These are phyloP conservation scores for Rhizomys pruinosus DNA, from an alignment of 2,113 vertebrate species.

Conservation along the genomic window DNA sequence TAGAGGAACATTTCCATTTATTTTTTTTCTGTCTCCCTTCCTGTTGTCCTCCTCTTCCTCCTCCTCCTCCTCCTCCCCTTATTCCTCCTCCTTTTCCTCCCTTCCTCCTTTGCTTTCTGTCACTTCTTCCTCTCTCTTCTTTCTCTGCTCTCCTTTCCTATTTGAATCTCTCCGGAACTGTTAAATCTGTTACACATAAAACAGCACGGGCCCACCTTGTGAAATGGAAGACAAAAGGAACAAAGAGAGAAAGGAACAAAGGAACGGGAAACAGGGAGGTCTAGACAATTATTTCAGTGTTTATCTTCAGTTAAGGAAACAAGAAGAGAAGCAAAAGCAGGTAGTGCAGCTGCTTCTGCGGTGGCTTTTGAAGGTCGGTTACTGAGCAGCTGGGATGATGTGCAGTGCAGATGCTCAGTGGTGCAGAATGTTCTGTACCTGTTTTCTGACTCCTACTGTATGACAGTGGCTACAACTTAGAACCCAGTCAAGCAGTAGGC, in stretches of 20 bases:
- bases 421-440: background rate
- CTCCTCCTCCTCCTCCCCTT: background rate
- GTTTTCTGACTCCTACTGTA: background rate
- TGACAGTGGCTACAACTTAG: background rate
- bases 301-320: background rate
- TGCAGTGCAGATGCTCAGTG: background rate
- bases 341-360: background rate
- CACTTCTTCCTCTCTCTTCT: background rate
- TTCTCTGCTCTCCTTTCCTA: background rate
- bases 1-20: no score
- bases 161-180: background rate
- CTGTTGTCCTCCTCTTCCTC: background rate
- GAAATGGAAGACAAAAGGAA: slow-evolving; percentile 1
- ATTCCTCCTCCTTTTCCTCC: no score
- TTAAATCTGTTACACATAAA: background rate
- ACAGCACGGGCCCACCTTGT: background rate
- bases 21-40: no score
- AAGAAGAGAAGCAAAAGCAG: background rate
- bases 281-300: background rate
- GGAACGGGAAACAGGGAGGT: background rate
- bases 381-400: accelerated
- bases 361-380: accelerated
- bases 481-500: no score
- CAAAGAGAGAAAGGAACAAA: background rate
- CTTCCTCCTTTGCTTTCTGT: background rate